Base-by-base conservation (phyloP, 1,140 invertebrate genomes). In the Cydia pomonella region DNA sequence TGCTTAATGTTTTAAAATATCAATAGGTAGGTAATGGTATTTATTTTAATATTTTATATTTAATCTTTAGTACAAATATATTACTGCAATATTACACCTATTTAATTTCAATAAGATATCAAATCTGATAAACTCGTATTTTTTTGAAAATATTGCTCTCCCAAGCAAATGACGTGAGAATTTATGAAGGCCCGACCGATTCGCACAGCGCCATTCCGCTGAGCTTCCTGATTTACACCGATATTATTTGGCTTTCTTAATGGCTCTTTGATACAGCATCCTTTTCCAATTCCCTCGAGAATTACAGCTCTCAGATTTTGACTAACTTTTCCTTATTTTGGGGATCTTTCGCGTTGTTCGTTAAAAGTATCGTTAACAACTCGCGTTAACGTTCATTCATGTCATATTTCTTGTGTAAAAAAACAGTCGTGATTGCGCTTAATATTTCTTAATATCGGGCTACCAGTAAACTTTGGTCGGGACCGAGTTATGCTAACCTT, bases 211-310 rank as follows among this genome's bases (percentile, higher is more conserved):
- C 64, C 64, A 69, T 41, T 75, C 16, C 66, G 21, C 21, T 1
- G 62, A 63, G 77, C 79, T 80, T 81, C 78, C 77, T 84, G 83
- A 81, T 84, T 82, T 81, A 84, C 79, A 79, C 79, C 80, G 77
- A 75, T 80, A 76, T 79, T 82, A 82, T 82, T 82, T 80, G 81
- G 73, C 73, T 78, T 80, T 76, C 78, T 74, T 84, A 82, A 84
- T 84, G 83, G 77, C 76, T 78, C 79, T 82, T 80, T 82, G 75
- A 82, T 82, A 82, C 73, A 69, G 76, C 41, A 74, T 72, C 75
- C 69, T 77, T 77, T 77, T 66, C 53, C 76, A 38, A 77, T 77
- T 74, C 23, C 21, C 53, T 3, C 23, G 72, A 27, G 71, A 53
- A 59, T 41, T 29, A 64, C 75, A 72, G 33, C 59, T 53, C 41